These are phyloP conservation scores for Hycleus cichorii DNA, from an alignment of 1,140 invertebrate species.

Conservation along the genomic window DNA sequence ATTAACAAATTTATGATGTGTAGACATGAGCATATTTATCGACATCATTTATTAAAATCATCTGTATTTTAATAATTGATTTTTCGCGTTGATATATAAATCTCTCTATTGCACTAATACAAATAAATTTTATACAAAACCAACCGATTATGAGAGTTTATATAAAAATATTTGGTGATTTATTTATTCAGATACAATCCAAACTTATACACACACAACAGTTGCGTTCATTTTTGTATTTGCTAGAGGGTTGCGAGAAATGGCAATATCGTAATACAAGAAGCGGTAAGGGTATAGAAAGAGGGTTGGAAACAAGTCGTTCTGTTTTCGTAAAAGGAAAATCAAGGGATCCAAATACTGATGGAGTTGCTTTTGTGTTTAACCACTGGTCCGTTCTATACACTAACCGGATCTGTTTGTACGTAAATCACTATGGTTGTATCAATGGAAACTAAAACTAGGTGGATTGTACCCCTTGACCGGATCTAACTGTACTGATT, in stretches of 20 bases:
- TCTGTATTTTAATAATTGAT: constrained; percentile 19
- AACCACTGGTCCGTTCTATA: constrained; percentile 21
- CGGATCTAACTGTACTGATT: neutral
- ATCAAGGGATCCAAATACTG: constrained; percentile 7
- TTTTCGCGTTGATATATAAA: constrained; percentile 21
- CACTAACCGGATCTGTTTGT: constrained; percentile 19
- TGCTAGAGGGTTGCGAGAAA: neutral
- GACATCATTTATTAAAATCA: constrained; percentile 22
- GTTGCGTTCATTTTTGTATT: constrained; percentile 5
- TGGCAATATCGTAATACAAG: too few species aligned
- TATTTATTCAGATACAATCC: neutral
- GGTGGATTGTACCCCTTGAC: constrained; percentile 18
- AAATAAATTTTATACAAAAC: too few species aligned
- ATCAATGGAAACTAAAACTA: constrained; percentile 15
- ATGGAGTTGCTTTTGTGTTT: constrained; percentile 32
- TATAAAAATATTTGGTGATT: constrained; percentile 15
- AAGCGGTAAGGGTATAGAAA: too few species aligned
- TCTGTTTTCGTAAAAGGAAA: constrained; percentile 9
- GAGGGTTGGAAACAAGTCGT: too few species aligned
- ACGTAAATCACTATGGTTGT: constrained; percentile 19
- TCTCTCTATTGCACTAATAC: constrained; percentile 15
- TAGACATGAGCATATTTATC: constrained; percentile 23
- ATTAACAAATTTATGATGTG: constrained; percentile 22
- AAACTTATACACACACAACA: constrained; percentile 1
- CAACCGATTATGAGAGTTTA: neutral